These are phyloP conservation scores for Equus przewalskii DNA, from an alignment of 2,113 vertebrate species.

Conservation along the genomic window DNA sequence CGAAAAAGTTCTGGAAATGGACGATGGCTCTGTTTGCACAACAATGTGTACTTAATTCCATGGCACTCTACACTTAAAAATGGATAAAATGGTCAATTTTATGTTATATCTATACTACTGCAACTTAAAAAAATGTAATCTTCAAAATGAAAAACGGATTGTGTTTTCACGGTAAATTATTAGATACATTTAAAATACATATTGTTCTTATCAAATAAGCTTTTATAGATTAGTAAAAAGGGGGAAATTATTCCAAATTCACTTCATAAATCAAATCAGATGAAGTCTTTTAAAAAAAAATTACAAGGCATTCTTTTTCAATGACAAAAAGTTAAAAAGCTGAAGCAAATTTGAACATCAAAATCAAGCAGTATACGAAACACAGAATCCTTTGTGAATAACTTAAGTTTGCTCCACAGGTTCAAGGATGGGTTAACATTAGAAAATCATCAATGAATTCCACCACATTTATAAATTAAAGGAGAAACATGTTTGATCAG, in stretches of 20 bases:
- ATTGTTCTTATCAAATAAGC: background rate
- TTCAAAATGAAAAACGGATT: background rate
- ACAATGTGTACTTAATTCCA: no score
- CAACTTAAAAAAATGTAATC: background rate
- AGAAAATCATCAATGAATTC: background rate
- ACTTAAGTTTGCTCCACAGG: background rate
- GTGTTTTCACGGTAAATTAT: background rate
- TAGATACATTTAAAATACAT: background rate
- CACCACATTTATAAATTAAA: background rate
- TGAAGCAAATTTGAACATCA: background rate
- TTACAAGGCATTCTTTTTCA: background rate
- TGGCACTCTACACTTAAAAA: background rate
- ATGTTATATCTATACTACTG: background rate
- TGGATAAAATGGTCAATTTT: background rate
- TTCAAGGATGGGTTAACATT: background rate
- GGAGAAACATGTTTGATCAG: background rate
- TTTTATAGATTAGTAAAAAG: background rate
- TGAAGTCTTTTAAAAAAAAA: background rate
- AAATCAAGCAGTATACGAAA: background rate
- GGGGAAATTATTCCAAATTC: background rate
- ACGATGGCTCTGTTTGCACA: background rate
- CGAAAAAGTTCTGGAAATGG: background rate
- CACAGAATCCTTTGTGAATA: background rate
- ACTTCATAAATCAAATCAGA: background rate
- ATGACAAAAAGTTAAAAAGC: background rate